These are phyloP conservation scores for Agraylea sexmaculata DNA, from an alignment of 1,140 invertebrate species.

Conservation along the genomic window DNA sequence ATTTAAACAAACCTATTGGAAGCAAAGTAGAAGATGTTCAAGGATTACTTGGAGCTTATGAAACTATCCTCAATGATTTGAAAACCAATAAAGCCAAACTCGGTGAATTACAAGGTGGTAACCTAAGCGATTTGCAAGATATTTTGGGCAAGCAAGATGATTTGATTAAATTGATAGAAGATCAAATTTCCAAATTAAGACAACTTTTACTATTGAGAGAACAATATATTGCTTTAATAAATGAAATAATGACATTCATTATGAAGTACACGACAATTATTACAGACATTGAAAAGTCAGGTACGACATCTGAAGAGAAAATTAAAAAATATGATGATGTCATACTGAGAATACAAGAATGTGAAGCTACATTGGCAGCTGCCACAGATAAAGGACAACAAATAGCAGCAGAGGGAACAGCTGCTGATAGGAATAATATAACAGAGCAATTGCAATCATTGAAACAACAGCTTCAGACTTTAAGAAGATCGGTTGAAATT, in stretches of 20 bases:
- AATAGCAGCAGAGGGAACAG: constrained; percentile 77
- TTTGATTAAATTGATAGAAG: constrained; percentile 67
- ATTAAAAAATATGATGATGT: constrained; percentile 80
- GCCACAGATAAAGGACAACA: constrained; percentile 85
- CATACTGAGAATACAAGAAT: constrained; percentile 73
- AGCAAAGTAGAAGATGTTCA: constrained; percentile 74
- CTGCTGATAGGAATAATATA: constrained; percentile 74
- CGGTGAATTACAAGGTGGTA: constrained; percentile 61
- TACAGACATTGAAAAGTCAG: constrained; percentile 69
- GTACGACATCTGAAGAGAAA: constrained; percentile 70
- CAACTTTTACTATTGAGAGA: constrained; percentile 69
- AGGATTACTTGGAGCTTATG: constrained; percentile 62
- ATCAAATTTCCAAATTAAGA: constrained; percentile 66
- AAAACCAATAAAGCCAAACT: constrained; percentile 70
- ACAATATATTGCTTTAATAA: constrained; percentile 73
- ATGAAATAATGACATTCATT: constrained; percentile 78
- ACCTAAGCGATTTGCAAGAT: constrained; percentile 62
- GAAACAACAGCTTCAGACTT: constrained; percentile 69
- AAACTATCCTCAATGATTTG: constrained; percentile 65
- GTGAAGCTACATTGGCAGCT: constrained; percentile 73
- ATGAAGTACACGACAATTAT: constrained; percentile 78
- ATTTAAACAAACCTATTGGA: constrained; percentile 74
- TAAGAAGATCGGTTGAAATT: constrained; percentile 71
- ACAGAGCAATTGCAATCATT: constrained; percentile 76
- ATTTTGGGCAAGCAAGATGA: constrained; percentile 75